Evolutionary conservation across 2,888 invertebrate species (phyloP).

Genomic region (Gari tellinella): DNA sequence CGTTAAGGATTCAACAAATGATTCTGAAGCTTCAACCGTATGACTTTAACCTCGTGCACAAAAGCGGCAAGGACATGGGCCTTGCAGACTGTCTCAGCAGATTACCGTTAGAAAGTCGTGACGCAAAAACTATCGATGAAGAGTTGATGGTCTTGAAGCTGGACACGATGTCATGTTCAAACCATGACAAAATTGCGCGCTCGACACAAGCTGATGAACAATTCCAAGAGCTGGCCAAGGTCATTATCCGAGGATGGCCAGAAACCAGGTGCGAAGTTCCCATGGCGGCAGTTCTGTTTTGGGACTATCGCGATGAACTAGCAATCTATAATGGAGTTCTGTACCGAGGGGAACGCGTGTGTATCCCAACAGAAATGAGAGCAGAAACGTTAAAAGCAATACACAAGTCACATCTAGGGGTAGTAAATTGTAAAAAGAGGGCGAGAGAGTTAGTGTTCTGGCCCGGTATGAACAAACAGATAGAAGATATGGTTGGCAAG

Average conservation of each 20-base stretch:
- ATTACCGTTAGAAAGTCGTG: conserved; percentile 21
- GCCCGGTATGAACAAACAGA: conserved; percentile 35
- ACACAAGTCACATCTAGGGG: conserved; percentile 46
- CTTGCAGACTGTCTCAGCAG: conserved; percentile 29
- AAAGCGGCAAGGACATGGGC: conserved; percentile 41
- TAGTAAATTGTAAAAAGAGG: conserved; percentile 44
- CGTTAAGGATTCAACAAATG: conserved; percentile 29
- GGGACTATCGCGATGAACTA: conserved; percentile 48
- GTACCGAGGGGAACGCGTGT: conserved; percentile 30
- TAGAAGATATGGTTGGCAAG: conserved; percentile 21
- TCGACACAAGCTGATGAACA: conserved; percentile 23
- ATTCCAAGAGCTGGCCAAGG: conserved; percentile 13
- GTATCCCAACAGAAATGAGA: conserved; percentile 21
- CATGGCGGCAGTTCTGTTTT: conserved; percentile 11
- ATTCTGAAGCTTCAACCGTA: conserved; percentile 35
- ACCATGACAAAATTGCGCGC: conserved; percentile 27
- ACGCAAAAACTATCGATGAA: conserved; percentile 24
- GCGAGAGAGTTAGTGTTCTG: conserved; percentile 42
- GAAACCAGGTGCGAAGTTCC: conserved; percentile 21
- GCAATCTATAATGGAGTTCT: conserved; percentile 35
- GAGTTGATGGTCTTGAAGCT: conserved; percentile 16
- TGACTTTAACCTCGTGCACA: conserved; percentile 43
- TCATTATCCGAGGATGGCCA: conserved; percentile 30
- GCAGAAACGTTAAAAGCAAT: conserved; percentile 30
- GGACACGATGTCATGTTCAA: conserved; percentile 21